Evolutionary conservation across 2,888 invertebrate genomes (phyloP), one percentile per base, ranked within the genome.

Genomic region (Drosophila subquinaria): DNA sequence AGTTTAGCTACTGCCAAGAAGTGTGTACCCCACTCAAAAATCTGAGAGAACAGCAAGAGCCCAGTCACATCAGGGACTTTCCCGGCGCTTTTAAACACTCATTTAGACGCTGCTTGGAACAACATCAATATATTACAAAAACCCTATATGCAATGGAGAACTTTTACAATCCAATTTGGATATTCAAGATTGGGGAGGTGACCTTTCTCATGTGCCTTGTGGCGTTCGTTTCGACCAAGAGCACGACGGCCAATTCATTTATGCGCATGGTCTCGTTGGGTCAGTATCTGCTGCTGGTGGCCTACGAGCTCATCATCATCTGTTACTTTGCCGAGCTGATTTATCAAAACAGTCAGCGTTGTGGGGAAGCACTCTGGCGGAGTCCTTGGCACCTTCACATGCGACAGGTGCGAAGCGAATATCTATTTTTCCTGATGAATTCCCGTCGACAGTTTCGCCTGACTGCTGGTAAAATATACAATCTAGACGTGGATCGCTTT

Each of bases 171-270:
- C 88, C 90, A 0, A 88, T 92, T 61, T 90, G 92, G 79, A 77
- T 93, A 27, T 73, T 91, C 0, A 93, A 93, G 78, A 87, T 90
- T 11, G 78, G 89, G 1, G 88, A 92, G 57, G 88, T 90, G 0
- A 91, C 90, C 0, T 81, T 91, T 13, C 80, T 92, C 3, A 81
- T 91, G 65, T 93, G 93, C 53, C 80, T 92, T 42, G 82, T 92
- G 36, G 88, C 91, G 6, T 93, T 92, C 66, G 89, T 90, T 1
- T 86, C 87, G 6, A 91, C 91, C 1, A 92, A 92, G 70, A 92
- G 89, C 50, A 87, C 90, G 1, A 66, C 81, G 1, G 87, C 79
- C n/a, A 83, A 83, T 51, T 89, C 90, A 0, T 80, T 90, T n/a
- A 81, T 91, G 75, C 81, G 88, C 30, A 79, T 84, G 63, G 61